Evolutionary conservation across 2,888 invertebrate species (phyloP).

Genomic region (Eupithecia abbreviata): DNA sequence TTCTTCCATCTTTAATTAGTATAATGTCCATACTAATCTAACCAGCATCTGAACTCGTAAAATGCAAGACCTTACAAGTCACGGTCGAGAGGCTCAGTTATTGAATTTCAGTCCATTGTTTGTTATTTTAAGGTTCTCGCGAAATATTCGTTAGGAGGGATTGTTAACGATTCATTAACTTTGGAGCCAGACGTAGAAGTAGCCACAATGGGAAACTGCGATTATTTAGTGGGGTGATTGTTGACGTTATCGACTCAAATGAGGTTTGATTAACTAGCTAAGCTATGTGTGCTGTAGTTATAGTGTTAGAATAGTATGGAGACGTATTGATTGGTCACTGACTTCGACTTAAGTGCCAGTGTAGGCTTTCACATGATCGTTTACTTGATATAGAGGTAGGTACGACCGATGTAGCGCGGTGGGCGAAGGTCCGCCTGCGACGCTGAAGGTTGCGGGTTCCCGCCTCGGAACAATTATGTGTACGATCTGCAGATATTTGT

Average conservation of each 20-base stretch:
- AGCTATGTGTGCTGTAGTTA: neutral
- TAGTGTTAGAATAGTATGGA: neutral
- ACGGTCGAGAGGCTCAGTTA: conserved; percentile 63
- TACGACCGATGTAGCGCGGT: too few relatives aligned
- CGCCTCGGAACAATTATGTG: too few relatives aligned
- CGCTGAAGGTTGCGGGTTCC: too few relatives aligned
- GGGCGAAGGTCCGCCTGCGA: too few relatives aligned
- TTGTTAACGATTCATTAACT: conserved; percentile 57
- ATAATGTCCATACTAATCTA: conserved; percentile 49
- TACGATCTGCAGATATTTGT: too few relatives aligned
- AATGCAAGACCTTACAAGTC: conserved; percentile 53
- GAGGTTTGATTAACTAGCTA: conserved; percentile 12
- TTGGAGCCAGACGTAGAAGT: conserved; percentile 16
- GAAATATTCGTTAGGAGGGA: conserved; percentile 52
- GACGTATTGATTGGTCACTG: neutral
- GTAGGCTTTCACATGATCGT: too few relatives aligned
- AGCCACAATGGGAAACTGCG: neutral
- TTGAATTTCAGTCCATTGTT: conserved; percentile 69
- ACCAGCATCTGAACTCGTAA: conserved; percentile 47
- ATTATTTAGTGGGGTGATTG: neutral
- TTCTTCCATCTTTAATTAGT: neutral
- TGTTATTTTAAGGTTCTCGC: conserved; percentile 68
- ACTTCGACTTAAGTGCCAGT: neutral
- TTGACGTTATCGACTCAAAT: conserved; percentile 9
- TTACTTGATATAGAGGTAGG: too few relatives aligned